These are phyloP conservation scores for Nesidiocoris tenuis DNA, from an alignment of 2,888 invertebrate species.

Conservation along the genomic window DNA sequence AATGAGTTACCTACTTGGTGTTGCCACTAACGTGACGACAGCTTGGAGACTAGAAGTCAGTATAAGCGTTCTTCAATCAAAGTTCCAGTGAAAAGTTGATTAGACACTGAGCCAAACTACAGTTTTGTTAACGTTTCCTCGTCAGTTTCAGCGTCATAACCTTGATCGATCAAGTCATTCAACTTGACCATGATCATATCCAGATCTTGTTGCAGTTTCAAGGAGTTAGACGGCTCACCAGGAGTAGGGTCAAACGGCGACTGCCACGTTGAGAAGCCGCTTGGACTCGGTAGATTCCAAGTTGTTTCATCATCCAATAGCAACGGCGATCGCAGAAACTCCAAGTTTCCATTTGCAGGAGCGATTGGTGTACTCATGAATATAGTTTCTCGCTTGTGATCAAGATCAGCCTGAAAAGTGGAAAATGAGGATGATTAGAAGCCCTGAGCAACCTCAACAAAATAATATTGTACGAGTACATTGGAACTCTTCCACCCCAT, in stretches of 20 bases:
- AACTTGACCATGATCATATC: conserved; percentile 37
- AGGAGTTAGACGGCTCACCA: conserved; percentile 28
- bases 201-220: conserved; percentile 30
- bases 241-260: not conserved
- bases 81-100: too few relatives aligned
- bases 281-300: conserved; percentile 40
- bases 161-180: conserved; percentile 32
- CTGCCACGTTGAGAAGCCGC: conserved; percentile 49
- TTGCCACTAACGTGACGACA: too few relatives aligned
- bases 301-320: conserved; percentile 15
- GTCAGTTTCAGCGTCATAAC: not conserved
- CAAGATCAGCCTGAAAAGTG: conserved; percentile 7
- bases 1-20: too few relatives aligned
- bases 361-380: conserved; percentile 41
- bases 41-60: too few relatives aligned
- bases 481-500: too few relatives aligned
- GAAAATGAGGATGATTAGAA: too few relatives aligned
- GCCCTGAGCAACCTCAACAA: too few relatives aligned
- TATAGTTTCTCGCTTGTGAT: not conserved
- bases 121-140: conserved; percentile 16
- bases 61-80: too few relatives aligned
- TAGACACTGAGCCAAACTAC: too few relatives aligned
- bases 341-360: not conserved
- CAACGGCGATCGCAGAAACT: conserved; percentile 13
- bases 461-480: too few relatives aligned